These are phyloP conservation scores for Chiloscyllium plagiosum DNA, from an alignment of 2,113 vertebrate species.

Conservation along the genomic window DNA sequence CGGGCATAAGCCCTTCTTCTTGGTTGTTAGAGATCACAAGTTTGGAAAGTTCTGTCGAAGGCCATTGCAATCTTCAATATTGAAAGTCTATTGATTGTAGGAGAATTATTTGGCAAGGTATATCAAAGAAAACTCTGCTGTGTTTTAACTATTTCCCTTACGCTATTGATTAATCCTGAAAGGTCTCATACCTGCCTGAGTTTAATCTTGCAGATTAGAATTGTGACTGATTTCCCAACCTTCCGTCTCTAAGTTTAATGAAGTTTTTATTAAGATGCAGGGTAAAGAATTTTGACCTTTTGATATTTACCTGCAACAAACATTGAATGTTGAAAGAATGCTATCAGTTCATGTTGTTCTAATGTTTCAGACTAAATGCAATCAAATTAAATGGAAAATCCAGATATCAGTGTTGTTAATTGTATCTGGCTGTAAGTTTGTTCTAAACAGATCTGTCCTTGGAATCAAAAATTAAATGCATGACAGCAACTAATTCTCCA, in stretches of 20 bases:
- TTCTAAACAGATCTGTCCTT: neutral
- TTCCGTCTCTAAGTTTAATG: neutral
- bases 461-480: neutral
- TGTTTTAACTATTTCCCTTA: neutral
- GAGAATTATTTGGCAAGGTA: neutral
- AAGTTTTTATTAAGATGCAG: neutral
- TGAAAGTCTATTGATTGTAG: neutral
- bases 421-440: neutral
- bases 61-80: neutral
- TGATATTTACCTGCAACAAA: neutral
- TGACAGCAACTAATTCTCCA: neutral
- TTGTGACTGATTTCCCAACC: neutral
- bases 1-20: too few relatives aligned
- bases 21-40: too few relatives aligned
- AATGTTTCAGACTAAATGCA: neutral
- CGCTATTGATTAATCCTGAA: neutral
- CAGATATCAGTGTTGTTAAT: neutral
- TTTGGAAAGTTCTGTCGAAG: neutral
- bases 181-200: neutral
- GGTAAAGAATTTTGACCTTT: neutral
- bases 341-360: neutral
- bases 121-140: neutral
- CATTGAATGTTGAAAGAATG: neutral
- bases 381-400: neutral
- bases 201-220: neutral